Evolutionary conservation across 2,797 vertebrate genomes (phyloP), one percentile per base, ranked within the genome.

Genomic region (Carcharodon carcharias): DNA sequence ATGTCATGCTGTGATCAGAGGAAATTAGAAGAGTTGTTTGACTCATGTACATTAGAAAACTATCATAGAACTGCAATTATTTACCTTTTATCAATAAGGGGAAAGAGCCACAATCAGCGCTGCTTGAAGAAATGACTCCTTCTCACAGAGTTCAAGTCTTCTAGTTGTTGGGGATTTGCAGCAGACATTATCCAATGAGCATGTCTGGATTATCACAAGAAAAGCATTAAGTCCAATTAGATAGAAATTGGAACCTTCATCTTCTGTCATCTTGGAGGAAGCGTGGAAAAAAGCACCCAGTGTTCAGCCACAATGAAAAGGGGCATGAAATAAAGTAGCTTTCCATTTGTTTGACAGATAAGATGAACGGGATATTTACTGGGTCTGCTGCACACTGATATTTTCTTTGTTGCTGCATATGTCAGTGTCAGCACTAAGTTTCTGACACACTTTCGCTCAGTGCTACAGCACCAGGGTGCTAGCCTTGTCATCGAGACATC

Each of bases 311-410:
- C 16, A 31, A 21, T 56, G 69, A 95, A 58, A 93, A 95, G 56
- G 50, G 7, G 26, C 94, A 95, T 31, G 69, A 21, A 95, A 56
- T 35, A 77, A 95, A 54, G 4, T 95, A 35, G 14, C 26, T 77
- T 77, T 18, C 45, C 8, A 54, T 14, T 92, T 31, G 69, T 56
- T 65, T 93, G 91, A 93, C n/a, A 45, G 91, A 18, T 45, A 40
- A 93, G 91, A 93, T 67, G 61, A 93, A 67, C 40, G 63, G 91
- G 91, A 65, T 93, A 93, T 65, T 67, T 93, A 93, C 18, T 4
- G 40, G 40, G 21, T 67, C 91, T 67, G 82, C 45, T 50, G 40
- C 91, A 67, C 63, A 93, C 1, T 93, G 91, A 65, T 63, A 67
- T 93, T 45, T 45, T 67, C 91, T 93, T 28, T 65, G 40, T 45